Conservation (phyloP, 2,888 invertebrate genomes). For the Nycteola revayana region DNA sequence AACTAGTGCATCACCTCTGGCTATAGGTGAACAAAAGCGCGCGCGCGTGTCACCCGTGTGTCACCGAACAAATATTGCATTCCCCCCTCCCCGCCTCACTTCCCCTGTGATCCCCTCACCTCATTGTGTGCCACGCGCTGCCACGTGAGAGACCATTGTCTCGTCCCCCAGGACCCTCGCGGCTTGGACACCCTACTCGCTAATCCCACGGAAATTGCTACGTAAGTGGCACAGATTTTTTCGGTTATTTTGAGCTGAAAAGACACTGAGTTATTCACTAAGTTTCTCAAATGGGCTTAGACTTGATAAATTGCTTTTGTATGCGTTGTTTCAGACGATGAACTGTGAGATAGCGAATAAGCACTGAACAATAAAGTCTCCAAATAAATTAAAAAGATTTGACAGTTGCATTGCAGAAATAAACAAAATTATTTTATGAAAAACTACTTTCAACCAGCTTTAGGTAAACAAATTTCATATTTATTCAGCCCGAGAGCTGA, state of each 20-base stretch:
- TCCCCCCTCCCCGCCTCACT: conserved; percentile 40
- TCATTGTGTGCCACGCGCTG: conserved; percentile 37
- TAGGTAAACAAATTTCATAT: too few species aligned
- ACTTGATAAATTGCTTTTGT: too few species aligned
- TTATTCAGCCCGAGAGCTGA: too few species aligned
- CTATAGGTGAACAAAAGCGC: conserved; percentile 62
- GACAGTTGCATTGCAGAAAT: too few species aligned
- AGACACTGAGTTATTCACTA: not conserved
- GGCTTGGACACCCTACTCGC: conserved; percentile 61
- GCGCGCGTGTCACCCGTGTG: conserved; percentile 76
- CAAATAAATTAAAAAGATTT: too few species aligned
- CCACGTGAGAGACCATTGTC: conserved; percentile 58
- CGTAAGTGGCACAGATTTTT: conserved; percentile 58
- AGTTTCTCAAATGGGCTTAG: too few species aligned
- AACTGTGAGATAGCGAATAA: too few species aligned
- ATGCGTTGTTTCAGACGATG: too few species aligned
- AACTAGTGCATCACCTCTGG: conserved; percentile 51
- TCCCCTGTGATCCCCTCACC: conserved; percentile 19
- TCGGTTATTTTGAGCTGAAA: conserved; percentile 33
- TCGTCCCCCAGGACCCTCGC: conserved; percentile 42
- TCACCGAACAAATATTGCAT: conserved; percentile 78
- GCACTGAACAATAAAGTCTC: too few species aligned
- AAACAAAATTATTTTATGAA: too few species aligned
- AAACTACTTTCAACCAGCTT: too few species aligned
- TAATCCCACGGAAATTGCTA: conserved; percentile 63